Evolutionary conservation across 1,140 invertebrate genomes (phyloP).

Genomic region (Marisa cornuarietis): DNA sequence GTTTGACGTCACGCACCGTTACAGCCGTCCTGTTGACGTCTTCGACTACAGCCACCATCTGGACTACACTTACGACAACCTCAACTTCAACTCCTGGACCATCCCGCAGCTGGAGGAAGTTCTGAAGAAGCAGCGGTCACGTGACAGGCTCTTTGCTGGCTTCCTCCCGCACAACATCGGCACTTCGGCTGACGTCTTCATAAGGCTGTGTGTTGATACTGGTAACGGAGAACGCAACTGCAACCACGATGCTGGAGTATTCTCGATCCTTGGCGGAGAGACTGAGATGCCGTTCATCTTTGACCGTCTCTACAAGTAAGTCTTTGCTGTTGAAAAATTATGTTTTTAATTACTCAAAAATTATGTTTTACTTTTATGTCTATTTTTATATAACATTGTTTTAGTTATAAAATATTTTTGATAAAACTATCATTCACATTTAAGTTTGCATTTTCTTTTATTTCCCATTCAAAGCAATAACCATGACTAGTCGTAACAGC

Average conservation of each 20-base stretch:
- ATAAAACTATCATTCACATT: too few species aligned
- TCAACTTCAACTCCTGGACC: slow-evolving; percentile 27
- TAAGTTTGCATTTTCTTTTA: too few species aligned
- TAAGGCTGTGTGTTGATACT: slow-evolving; percentile 30
- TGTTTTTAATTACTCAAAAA: too few species aligned
- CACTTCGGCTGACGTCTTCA: slow-evolving; percentile 29
- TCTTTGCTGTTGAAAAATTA: neutral
- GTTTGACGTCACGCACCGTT: slow-evolving; percentile 12
- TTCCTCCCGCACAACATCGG: slow-evolving; percentile 36
- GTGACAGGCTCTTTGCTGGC: slow-evolving; percentile 36
- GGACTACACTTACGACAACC: slow-evolving; percentile 30
- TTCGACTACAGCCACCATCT: slow-evolving; percentile 37
- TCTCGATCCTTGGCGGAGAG: slow-evolving; percentile 35
- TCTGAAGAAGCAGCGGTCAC: slow-evolving; percentile 13
- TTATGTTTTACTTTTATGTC: too few species aligned
- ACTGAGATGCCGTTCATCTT: slow-evolving; percentile 37
- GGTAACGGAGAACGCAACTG: slow-evolving; percentile 22
- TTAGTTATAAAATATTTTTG: too few species aligned
- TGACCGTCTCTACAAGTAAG: slow-evolving; percentile 33
- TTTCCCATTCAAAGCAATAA: too few species aligned
- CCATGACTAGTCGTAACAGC: too few species aligned
- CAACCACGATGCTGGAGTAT: slow-evolving; percentile 32
- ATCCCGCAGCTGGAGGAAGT: slow-evolving; percentile 32
- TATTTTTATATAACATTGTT: too few species aligned
- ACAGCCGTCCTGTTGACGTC: slow-evolving; percentile 26